These are phyloP conservation scores for Euphonia xanthogaster DNA, from an alignment of 2,797 vertebrate genomes.

Conservation along the genomic window DNA sequence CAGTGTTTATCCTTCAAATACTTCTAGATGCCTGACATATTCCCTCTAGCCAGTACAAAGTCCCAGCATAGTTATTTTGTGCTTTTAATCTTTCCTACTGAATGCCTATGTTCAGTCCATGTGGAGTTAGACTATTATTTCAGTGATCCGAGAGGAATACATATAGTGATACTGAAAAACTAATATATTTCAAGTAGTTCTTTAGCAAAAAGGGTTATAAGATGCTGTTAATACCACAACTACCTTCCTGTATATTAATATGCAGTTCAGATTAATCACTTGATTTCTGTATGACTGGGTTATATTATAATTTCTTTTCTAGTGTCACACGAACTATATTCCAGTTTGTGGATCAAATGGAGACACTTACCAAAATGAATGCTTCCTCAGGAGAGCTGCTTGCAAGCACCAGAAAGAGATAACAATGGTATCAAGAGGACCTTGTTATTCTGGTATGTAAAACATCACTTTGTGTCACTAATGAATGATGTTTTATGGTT, in stretches of 20 bases:
- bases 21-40: slow-evolving; percentile 53
- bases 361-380: slow-evolving; percentile 97
- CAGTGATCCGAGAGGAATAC: background rate
- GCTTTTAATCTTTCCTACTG: slow-evolving; percentile 35
- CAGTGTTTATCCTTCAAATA: slow-evolving; percentile 53
- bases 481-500: background rate
- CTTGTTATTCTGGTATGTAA: slow-evolving; percentile 88
- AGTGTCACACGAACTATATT: slow-evolving; percentile 94
- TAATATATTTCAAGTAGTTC: background rate
- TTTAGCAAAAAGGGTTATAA: background rate
- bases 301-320: slow-evolving; percentile 54
- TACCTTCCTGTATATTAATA: background rate
- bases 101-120: background rate
- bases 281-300: background rate
- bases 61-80: slow-evolving; percentile 7
- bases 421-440: slow-evolving; percentile 84
- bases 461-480: background rate
- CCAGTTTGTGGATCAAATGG: slow-evolving; percentile 96
- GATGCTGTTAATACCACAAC: background rate
- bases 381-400: slow-evolving; percentile 90
- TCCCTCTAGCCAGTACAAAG: slow-evolving; percentile 21
- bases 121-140: background rate
- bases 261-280: slow-evolving; percentile 8
- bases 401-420: slow-evolving; percentile 94
- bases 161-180: background rate